Evolutionary conservation across 2,113 vertebrate genomes (phyloP).

Genomic region (Serinus canaria): DNA sequence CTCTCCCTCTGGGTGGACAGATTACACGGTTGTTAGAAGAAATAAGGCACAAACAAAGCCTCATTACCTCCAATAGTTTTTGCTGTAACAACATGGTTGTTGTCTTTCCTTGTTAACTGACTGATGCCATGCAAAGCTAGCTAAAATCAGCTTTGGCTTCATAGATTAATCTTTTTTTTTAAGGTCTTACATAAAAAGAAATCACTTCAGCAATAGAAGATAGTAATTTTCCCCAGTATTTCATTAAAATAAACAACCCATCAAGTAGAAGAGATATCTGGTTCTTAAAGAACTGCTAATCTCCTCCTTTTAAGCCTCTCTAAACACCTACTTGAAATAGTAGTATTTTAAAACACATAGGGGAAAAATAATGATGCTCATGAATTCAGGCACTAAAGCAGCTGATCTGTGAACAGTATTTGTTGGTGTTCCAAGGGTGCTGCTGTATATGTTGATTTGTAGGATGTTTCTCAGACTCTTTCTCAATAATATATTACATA

Average conservation of each 20-base stretch:
- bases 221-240: neutral
- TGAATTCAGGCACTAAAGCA: neutral
- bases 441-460: neutral
- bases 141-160: neutral
- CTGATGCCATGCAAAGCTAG: neutral
- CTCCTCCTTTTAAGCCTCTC: neutral
- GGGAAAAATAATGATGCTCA: neutral
- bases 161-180: neutral
- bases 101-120: neutral
- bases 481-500: neutral
- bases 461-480: neutral
- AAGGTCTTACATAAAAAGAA: neutral
- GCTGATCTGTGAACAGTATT: neutral
- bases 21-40: neutral
- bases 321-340: neutral
- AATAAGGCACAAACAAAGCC: neutral
- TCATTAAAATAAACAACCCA: neutral
- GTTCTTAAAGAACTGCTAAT: neutral
- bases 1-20: neutral
- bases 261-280: neutral
- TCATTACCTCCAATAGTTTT: neutral
- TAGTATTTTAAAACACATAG: neutral
- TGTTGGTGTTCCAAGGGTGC: neutral
- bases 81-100: neutral
- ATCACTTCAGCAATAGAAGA: neutral